Conservation (phyloP, 1,140 invertebrate species). For the Apis florea region DNA sequence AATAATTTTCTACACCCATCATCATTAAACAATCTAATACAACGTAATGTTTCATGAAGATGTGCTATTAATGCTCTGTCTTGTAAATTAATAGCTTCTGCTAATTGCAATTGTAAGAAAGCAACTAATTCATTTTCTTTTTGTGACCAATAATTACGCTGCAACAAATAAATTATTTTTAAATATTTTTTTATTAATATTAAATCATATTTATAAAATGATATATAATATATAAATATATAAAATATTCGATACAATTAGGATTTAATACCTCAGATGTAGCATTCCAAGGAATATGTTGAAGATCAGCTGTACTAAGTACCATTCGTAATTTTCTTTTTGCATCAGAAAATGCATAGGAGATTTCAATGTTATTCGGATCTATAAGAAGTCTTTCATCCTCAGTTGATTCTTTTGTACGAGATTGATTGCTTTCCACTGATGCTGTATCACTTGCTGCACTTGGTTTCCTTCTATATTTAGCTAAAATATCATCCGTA, state of each 20-base stretch:
- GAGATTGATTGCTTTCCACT: constrained; percentile 75
- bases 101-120: constrained; percentile 90
- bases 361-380: constrained; percentile 83
- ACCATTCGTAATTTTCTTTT: constrained; percentile 96
- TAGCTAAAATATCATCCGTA: constrained; percentile 96
- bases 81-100: constrained; percentile 93
- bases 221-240: too few species aligned
- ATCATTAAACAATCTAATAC: constrained; percentile 87
- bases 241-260: neutral
- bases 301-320: constrained; percentile 90
- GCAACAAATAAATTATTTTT: constrained; percentile 28
- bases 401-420: constrained; percentile 75
- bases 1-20: constrained; percentile 89
- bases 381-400: constrained; percentile 84
- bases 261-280: constrained; percentile 70
- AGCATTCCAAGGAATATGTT: constrained; percentile 78
- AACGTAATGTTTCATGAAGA: constrained; percentile 92
- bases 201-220: neutral
- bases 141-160: constrained; percentile 79
- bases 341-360: constrained; percentile 89
- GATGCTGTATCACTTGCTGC: constrained; percentile 81
- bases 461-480: constrained; percentile 92
- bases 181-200: neutral
- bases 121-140: constrained; percentile 86
- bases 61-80: constrained; percentile 91